Evolutionary conservation across 2,113 vertebrate genomes (phyloP).

Genomic region (Proterorhinus semilunaris): DNA sequence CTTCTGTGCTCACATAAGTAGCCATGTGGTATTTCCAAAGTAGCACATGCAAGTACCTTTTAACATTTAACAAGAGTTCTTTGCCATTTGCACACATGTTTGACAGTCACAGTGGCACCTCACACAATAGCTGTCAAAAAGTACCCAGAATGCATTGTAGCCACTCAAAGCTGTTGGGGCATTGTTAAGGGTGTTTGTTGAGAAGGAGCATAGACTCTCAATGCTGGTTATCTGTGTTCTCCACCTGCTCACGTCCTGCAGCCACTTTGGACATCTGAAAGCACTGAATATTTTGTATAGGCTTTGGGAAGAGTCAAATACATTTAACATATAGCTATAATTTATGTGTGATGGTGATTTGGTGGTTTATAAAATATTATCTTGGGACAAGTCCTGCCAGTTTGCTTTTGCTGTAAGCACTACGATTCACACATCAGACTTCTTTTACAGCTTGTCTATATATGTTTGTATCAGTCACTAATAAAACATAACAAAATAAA

Average conservation of each 20-base stretch:
- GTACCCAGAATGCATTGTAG: constrained; percentile 8
- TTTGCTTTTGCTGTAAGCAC: no score
- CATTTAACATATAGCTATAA: background rate
- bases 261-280: background rate
- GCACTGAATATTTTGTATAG: background rate
- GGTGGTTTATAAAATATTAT: no score
- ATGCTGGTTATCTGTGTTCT: background rate
- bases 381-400: no score
- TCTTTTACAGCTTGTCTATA: no score
- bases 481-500: no score
- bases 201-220: background rate
- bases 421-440: no score
- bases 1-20: background rate
- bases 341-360: background rate
- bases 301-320: background rate
- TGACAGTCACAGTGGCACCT: constrained; percentile 13
- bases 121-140: background rate
- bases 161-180: background rate
- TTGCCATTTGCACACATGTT: constrained; percentile 1
- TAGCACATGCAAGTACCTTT: constrained; percentile 1
- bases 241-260: constrained; percentile 1
- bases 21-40: constrained; percentile 3
- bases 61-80: background rate
- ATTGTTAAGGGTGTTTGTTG: background rate
- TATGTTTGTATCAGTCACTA: no score